phyloP scores from a whole-genome alignment of 1,140 invertebrate species.

The Trichonephila clavipes region DNA sequence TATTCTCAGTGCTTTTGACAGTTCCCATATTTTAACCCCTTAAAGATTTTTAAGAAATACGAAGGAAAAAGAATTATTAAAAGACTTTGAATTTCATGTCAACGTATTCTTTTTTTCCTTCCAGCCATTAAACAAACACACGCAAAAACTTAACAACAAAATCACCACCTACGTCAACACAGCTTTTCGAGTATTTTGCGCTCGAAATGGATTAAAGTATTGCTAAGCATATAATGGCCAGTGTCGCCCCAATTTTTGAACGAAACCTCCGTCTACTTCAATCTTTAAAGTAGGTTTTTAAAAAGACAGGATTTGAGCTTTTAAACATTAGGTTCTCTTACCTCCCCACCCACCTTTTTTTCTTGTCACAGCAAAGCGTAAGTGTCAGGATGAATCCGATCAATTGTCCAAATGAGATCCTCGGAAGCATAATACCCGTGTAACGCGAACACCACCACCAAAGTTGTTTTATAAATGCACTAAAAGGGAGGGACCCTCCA shows the following conservation, averaged over 20 bases:
- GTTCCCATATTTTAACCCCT: neutral
- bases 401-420: conserved; percentile 77
- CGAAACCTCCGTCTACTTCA: neutral
- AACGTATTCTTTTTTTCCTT: neutral
- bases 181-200: neutral
- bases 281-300: conserved; percentile 32
- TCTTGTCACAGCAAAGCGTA: conserved; percentile 22
- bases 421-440: conserved; percentile 74
- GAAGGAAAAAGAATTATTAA: neutral
- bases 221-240: conserved; percentile 24
- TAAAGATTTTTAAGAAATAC: neutral
- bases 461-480: conserved; percentile 76
- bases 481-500: conserved; percentile 63
- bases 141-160: neutral
- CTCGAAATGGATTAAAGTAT: neutral
- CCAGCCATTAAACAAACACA: neutral
- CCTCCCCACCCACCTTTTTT: neutral
- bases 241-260: neutral
- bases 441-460: conserved; percentile 75
- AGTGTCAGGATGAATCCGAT: conserved; percentile 77
- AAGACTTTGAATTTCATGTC: neutral
- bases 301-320: conserved; percentile 20
- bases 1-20: neutral
- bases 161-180: neutral
- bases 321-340: conserved; percentile 45